Evolutionary conservation across 2,797 vertebrate species (phyloP).

Genomic region (Megalops cyprinoides): DNA sequence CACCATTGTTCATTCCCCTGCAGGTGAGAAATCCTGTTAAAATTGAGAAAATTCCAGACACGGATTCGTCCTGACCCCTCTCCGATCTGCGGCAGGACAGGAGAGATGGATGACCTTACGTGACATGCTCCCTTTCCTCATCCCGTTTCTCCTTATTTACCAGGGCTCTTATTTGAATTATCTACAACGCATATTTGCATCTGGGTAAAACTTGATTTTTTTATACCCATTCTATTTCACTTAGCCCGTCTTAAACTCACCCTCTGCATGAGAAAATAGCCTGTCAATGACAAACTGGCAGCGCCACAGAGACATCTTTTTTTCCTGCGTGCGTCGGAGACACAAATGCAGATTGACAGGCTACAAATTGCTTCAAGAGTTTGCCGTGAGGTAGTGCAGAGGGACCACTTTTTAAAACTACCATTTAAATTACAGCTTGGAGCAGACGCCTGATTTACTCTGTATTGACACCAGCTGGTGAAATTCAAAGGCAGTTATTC

Average conservation of each 20-base stretch:
- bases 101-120: not conserved
- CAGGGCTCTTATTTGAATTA: constrained; percentile 30
- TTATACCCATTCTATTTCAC: constrained; percentile 23
- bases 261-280: constrained; percentile 29
- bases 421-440: constrained; percentile 52
- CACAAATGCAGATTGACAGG: constrained; percentile 60
- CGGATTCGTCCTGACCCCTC: not conserved
- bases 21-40: not conserved
- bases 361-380: constrained; percentile 58
- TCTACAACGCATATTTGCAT: constrained; percentile 28
- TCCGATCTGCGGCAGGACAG: not conserved
- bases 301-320: constrained; percentile 26
- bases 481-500: constrained; percentile 45
- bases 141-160: constrained; percentile 24
- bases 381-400: constrained; percentile 49
- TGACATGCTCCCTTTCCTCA: not conserved
- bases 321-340: constrained; percentile 28
- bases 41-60: not conserved
- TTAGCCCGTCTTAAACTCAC: constrained; percentile 25
- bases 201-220: constrained; percentile 25
- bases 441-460: constrained; percentile 48
- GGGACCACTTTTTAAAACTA: constrained; percentile 41
- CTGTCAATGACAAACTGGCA: constrained; percentile 29
- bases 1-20: not conserved
- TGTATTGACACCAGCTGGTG: constrained; percentile 44